These are phyloP conservation scores for Acronicta alni DNA, from an alignment of 2,888 invertebrate species.

Conservation along the genomic window DNA sequence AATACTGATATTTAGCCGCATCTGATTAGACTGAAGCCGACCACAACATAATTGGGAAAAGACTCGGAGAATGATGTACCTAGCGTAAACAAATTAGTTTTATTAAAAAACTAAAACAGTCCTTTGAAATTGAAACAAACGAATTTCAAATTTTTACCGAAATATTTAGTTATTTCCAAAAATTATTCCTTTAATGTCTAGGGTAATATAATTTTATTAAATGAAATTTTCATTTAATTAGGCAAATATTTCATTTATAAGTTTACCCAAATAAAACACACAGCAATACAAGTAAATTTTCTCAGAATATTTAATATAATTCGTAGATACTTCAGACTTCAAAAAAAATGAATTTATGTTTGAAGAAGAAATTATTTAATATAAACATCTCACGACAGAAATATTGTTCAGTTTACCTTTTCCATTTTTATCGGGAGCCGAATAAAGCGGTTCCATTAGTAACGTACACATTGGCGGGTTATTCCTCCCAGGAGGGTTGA, in stretches of 20 bases:
- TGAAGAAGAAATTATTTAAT: conserved; percentile 32
- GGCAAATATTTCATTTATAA: conserved; percentile 7
- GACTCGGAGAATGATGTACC: too few relatives aligned
- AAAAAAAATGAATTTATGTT: conserved; percentile 15
- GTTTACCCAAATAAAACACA: conserved; percentile 6
- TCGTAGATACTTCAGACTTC: conserved; percentile 10
- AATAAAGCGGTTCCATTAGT: conserved; percentile 61
- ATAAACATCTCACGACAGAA: conserved; percentile 19
- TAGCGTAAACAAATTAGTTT: too few relatives aligned
- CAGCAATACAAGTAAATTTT: conserved; percentile 7
- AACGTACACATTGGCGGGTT: conserved; percentile 61
- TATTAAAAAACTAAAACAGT: too few relatives aligned
- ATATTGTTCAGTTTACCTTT: conserved; percentile 36
- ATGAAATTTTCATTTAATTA: not conserved
- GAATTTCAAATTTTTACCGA: too few relatives aligned
- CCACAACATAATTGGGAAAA: too few relatives aligned
- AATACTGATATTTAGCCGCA: too few relatives aligned
- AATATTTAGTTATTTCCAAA: too few relatives aligned
- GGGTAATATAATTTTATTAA: not conserved
- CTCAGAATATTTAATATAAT: conserved; percentile 28
- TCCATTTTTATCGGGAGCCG: conserved; percentile 35
- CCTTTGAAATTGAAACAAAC: too few relatives aligned
- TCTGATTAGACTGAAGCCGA: too few relatives aligned
- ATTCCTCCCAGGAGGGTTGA: conserved; percentile 38
- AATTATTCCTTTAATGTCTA: too few relatives aligned